Evolutionary conservation across 2,888 invertebrate genomes (phyloP).

Genomic region (Chelonus formosanus): DNA sequence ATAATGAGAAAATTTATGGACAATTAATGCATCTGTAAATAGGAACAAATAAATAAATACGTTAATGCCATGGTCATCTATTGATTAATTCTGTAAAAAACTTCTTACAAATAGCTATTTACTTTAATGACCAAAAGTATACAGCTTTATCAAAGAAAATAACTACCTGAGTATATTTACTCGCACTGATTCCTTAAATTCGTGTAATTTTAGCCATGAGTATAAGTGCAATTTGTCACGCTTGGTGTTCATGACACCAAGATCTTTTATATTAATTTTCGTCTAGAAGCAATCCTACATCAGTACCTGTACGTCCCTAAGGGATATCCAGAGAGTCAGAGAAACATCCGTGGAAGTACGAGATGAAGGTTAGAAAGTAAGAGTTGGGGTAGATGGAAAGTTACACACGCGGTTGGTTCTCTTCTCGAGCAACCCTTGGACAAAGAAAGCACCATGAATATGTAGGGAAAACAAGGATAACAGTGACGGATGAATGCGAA

Average conservation of each 20-base stretch:
- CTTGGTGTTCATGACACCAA: slow-evolving; percentile 1
- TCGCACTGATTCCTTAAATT: too few species aligned
- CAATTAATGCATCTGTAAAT: too few species aligned
- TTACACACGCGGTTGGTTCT: slow-evolving; percentile 62
- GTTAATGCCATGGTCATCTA: too few species aligned
- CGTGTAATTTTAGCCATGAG: too few species aligned
- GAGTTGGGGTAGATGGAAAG: slow-evolving; percentile 47
- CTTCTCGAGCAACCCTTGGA: slow-evolving; percentile 42
- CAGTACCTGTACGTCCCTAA: slow-evolving; percentile 8
- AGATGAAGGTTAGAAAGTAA: slow-evolving; percentile 25
- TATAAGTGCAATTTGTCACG: not conserved
- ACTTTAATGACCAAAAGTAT: too few species aligned
- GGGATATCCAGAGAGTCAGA: slow-evolving; percentile 2
- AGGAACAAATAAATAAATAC: too few species aligned
- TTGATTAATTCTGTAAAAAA: too few species aligned
- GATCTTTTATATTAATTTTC: slow-evolving; percentile 34
- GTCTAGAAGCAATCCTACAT: slow-evolving; percentile 14
- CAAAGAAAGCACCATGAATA: slow-evolving; percentile 27
- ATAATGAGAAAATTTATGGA: too few species aligned
- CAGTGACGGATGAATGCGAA: slow-evolving; percentile 29
- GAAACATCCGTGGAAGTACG: not conserved
- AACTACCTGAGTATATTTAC: too few species aligned
- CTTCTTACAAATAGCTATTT: too few species aligned
- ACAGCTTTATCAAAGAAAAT: too few species aligned
- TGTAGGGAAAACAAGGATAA: slow-evolving; percentile 32